Base-by-base conservation (phyloP, 2,113 vertebrate genomes). In the Synchiropus splendidus region DNA sequence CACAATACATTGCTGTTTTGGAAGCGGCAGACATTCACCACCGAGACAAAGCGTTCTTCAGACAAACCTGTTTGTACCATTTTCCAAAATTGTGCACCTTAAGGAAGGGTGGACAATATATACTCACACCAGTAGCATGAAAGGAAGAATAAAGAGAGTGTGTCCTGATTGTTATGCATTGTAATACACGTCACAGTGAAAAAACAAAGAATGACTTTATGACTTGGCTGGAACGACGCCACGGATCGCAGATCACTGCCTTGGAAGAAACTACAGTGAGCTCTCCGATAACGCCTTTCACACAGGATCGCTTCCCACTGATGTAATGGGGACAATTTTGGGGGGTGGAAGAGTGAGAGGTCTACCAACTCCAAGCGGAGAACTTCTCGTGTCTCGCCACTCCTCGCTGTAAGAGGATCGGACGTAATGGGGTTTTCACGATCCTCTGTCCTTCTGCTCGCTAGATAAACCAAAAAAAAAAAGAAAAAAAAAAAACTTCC, bases 401-500 rank as follows among this genome's bases (percentile, higher is more conserved):
- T 77, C 72, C 72, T 77, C 70, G 58, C 53, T 36, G 31, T 79
- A 78, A 82, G 72, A 78, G 65, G 79, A 77, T 80, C 49, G 56
- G 74, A 67, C 69, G 45, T 78, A 79, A 79, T 78, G 77, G 75
- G 68, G 74, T 77, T 78, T 75, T 64, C 50, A 61, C 50, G 21
- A 27, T 59, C 55, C 58, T 51, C 35, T 27, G 18, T 72, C 51
- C 54, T 51, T 70, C 67, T 67, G 58, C 66, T 71, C 45, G 8
- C 52, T 53, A 68, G 58, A 68, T 67, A 72, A 69, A 72, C 54
- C 46, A 42, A 45, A 50, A 27, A 51, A n/a, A n/a, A n/a, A n/a
- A n/a, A n/a, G n/a, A n/a, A n/a, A n/a, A n/a, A n/a, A n/a, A 69
- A 73, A 27, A 67, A 73, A 73, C 59, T 61, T 78, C 42, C 45